Conservation (phyloP, 1,140 invertebrate genomes). For the Meloidogyne chitwoodi region DNA sequence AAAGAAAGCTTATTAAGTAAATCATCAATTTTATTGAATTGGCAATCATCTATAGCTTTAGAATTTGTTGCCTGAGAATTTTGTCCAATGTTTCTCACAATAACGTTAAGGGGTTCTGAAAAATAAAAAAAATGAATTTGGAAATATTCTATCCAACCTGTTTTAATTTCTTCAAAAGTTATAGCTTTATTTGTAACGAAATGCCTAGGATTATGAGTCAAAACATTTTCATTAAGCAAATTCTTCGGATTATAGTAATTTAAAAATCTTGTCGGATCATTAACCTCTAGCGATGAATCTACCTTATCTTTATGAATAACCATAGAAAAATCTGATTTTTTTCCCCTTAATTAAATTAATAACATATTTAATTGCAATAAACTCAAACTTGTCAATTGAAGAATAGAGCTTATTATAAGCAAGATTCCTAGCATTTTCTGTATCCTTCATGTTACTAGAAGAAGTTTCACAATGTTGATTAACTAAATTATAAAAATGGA, state of each 20-base stretch:
- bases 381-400: not conserved
- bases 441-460: not conserved
- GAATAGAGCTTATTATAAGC: not conserved
- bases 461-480: not conserved
- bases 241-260: not conserved
- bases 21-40: not conserved
- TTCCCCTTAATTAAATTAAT: not conserved
- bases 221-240: not conserved
- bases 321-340: not conserved
- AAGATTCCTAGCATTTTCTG: not conserved
- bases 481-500: too few species aligned
- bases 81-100: too few species aligned
- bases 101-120: too few species aligned
- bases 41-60: not conserved
- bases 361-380: not conserved
- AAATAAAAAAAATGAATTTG: too few species aligned
- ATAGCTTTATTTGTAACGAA: not conserved
- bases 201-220: not conserved
- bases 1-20: not conserved
- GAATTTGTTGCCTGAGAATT: not conserved
- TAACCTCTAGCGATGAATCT: not conserved
- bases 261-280: not conserved
- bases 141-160: too few species aligned
- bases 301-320: not conserved
- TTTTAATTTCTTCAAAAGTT: not conserved